phyloP scores from a whole-genome alignment of 2,888 invertebrate species.

The Drosophila affinis region DNA sequence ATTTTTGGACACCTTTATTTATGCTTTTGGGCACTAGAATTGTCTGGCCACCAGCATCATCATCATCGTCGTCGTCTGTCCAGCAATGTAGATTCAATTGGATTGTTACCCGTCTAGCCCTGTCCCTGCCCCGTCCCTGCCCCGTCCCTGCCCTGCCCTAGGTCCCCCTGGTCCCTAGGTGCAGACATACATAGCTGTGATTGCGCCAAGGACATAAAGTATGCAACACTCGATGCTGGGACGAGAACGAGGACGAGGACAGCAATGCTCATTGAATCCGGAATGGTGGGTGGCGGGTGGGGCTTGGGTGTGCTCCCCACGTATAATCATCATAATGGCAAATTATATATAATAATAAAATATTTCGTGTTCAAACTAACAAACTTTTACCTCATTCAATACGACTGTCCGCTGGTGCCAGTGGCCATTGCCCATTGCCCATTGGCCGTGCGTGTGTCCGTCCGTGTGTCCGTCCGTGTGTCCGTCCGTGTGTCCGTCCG shows the following conservation, averaged over 20 bases:
- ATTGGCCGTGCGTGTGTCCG: conserved; percentile 16
- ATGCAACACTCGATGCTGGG: conserved; percentile 59
- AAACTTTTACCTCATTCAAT: conserved; percentile 36
- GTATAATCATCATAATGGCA: conserved; percentile 79
- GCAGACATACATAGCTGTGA: conserved; percentile 46
- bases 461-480: conserved; percentile 16
- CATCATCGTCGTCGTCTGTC: conserved; percentile 22
- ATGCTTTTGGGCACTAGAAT: not conserved
- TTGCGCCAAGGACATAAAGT: conserved; percentile 70
- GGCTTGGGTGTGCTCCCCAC: conserved; percentile 38
- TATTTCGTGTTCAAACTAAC: conserved; percentile 79
- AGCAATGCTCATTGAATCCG: conserved; percentile 37
- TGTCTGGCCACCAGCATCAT: not conserved
- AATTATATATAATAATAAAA: conserved; percentile 80
- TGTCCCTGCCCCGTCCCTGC: not conserved
- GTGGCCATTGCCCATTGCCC: not conserved
- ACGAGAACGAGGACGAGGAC: conserved; percentile 18
- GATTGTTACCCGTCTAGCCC: not conserved
- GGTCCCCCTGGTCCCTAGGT: conserved; percentile 16
- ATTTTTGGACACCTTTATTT: not conserved
- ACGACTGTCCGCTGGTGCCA: not conserved
- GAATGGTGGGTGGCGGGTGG: conserved; percentile 9
- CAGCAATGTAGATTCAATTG: conserved; percentile 39
- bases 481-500: no score
- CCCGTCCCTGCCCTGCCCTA: no score